Evolutionary conservation across 92 coral and sea anemone genomes (phyloP).

Genomic region (Parazoanthus darwini): DNA sequence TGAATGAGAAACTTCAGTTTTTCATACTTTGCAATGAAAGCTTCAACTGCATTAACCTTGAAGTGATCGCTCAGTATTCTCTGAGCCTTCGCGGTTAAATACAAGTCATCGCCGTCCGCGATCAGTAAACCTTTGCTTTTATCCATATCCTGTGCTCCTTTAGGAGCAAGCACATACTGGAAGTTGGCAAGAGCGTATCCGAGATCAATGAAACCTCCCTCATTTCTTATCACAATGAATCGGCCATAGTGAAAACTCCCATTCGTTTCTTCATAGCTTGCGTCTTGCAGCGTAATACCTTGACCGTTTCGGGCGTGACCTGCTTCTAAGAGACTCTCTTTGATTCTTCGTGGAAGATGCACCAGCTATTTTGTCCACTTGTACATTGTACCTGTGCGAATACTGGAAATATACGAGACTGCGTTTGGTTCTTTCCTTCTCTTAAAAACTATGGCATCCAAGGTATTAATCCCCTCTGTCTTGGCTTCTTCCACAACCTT

Average conservation of each 20-base stretch:
- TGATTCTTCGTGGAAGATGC: background rate
- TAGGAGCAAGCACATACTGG: background rate
- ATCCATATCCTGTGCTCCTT: background rate
- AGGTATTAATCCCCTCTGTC: background rate
- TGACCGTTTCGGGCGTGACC: background rate
- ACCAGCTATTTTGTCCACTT: background rate
- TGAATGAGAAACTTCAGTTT: background rate
- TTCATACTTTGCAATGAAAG: background rate
- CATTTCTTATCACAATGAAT: background rate
- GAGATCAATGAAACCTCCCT: slow-evolving; percentile 12
- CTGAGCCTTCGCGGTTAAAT: background rate
- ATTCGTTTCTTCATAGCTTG: background rate
- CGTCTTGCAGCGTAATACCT: background rate
- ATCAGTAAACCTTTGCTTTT: background rate
- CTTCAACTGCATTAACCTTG: background rate
- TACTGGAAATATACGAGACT: background rate
- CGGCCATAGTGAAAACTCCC: slow-evolving; percentile 11
- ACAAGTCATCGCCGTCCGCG: background rate
- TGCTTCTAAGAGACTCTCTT: background rate
- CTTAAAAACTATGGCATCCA: background rate
- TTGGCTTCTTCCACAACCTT: background rate
- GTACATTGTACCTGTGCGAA: background rate
- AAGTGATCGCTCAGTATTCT: background rate
- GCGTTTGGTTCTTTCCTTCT: background rate
- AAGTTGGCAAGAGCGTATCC: slow-evolving; percentile 10